Base-by-base conservation (phyloP, 2,113 vertebrate genomes). In the Campylomormyrus numenius region DNA sequence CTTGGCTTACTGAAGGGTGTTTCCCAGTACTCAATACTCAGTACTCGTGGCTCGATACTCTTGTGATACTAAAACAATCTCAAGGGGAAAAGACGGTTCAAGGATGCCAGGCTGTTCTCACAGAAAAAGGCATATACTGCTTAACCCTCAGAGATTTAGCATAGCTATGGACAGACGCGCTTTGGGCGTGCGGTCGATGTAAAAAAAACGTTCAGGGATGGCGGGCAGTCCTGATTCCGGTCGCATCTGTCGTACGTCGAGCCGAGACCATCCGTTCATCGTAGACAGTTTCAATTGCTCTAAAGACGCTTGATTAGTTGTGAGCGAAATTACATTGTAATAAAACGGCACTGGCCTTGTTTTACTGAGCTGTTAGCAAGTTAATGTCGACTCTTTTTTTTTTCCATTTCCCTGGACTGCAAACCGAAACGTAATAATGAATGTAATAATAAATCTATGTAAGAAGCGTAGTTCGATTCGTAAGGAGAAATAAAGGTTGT, bases 401-500 rank as follows among this genome's bases (percentile, higher is more conserved):
- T 84, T 56, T 56, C 56, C 50, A 56, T 83, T 53, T 89, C 49
- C 46, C 80, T 48, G 35, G 42, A 85, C 89, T 89, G 89, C 77
- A 58, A 85, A 85, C 52, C 27, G 80, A 85, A 85, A 89, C 62
- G 50, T 89, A 80, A 80, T 52, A 45, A 85, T 85, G 50, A 89
- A 85, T 89, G 89, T 85, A 89, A 89, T 35, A 85, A 62, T 62
- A 85, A 62, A 62, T 50, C 35, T 49, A 27, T 53, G 46, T 35
- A 89, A 24, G 77, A 85, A 62, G 53, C 45, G 10, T 85, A 21
- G 49, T 85, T 52, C 24, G 50, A 89, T 85, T 89, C 50, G 27
- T 84, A 85, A 62, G 11, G 52, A 62, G 6, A 62, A 89, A 89
- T 89, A 89, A 89, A 89, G 31, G 35, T 42, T 56, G 77, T 89